These are phyloP conservation scores for Sylvilagus bachmani DNA, from an alignment of 2,113 vertebrate genomes.

Conservation along the genomic window DNA sequence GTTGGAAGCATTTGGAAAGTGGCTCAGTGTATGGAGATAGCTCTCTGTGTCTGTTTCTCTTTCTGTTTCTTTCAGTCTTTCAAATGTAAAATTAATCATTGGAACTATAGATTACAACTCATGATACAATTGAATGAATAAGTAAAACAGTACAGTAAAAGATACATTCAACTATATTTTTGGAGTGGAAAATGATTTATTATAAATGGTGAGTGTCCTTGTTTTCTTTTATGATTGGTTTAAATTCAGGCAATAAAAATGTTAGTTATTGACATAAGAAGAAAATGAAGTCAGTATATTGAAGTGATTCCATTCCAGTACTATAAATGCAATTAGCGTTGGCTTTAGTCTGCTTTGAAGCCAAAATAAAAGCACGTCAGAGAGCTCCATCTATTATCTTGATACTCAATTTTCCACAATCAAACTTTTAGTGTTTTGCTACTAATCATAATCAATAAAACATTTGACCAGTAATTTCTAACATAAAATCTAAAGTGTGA, in stretches of 20 bases:
- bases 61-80: no score
- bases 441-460: not conserved
- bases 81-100: not conserved
- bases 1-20: no score
- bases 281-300: not conserved
- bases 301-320: not conserved
- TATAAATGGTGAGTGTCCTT: not conserved
- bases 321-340: slow-evolving; percentile 27
- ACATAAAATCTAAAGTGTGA: not conserved
- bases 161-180: not conserved
- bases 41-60: no score
- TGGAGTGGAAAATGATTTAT: not conserved
- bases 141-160: not conserved
- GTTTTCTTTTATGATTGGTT: slow-evolving; percentile 12
- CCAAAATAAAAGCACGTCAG: not conserved
- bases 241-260: slow-evolving; percentile 7
- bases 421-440: not conserved
- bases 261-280: not conserved
- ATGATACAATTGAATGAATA: not conserved
- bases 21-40: no score
- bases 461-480: not conserved
- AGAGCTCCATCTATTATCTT: not conserved
- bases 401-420: not conserved
- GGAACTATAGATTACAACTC: not conserved
- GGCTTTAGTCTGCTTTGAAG: not conserved